These are phyloP conservation scores for Volucella bombylans DNA, from an alignment of 2,888 invertebrate genomes.

Conservation along the genomic window DNA sequence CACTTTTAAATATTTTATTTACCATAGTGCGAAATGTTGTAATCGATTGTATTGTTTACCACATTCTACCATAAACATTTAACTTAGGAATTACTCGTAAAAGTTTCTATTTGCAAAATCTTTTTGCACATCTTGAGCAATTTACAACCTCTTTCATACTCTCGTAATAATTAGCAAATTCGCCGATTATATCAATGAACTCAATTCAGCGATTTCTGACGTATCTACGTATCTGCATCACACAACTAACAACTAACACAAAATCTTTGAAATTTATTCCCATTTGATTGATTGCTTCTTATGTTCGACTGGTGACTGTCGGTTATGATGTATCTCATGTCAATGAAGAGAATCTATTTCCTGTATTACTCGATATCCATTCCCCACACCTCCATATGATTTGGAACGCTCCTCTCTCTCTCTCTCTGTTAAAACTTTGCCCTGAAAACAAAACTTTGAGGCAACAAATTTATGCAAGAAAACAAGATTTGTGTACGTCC, in stretches of 20 bases:
- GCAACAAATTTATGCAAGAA: constrained; percentile 50
- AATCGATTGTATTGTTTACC: constrained; percentile 6
- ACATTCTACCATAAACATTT: constrained; percentile 28
- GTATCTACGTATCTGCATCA: neutral
- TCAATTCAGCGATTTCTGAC: constrained; percentile 29
- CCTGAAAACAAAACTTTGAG: constrained; percentile 13
- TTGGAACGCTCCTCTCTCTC: constrained; percentile 1
- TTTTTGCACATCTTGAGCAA: constrained; percentile 42
- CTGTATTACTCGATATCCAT: constrained; percentile 22
- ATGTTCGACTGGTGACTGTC: neutral
- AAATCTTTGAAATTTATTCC: neutral
- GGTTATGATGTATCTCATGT: constrained; percentile 7
- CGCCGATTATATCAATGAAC: constrained; percentile 26
- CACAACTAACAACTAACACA: constrained; percentile 6
- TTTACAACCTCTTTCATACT: constrained; percentile 18
- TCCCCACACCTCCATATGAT: constrained; percentile 27
- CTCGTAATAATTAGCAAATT: constrained; percentile 22
- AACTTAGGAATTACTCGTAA: constrained; percentile 8
- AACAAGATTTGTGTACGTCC: constrained; percentile 57
- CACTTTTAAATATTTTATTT: constrained; percentile 20
- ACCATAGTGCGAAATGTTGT: constrained; percentile 48
- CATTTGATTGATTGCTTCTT: constrained; percentile 52
- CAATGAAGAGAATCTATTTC: constrained; percentile 38
- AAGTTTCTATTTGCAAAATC: constrained; percentile 38
- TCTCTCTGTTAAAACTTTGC: constrained; percentile 7